Percentiles rank a stretch among this genome's conserved stretches.
Evolutionary conservation across 2,113 vertebrate genomes (phyloP).

Genomic region (Toxotes jaculatrix): DNA sequence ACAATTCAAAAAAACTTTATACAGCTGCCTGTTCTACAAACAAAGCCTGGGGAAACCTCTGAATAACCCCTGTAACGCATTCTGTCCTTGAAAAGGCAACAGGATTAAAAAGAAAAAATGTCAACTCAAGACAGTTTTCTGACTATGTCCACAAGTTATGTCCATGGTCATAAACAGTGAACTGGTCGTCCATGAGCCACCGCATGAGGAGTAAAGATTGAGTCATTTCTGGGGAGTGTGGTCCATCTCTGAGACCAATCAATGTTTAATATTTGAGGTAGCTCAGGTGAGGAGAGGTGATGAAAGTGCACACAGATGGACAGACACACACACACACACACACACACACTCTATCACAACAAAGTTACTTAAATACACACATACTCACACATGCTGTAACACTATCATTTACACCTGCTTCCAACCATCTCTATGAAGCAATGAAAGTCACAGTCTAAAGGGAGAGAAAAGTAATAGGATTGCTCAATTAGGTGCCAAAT

Average conservation of each 20-base stretch:
- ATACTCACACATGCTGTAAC: constrained; percentile 69
- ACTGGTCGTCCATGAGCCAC: constrained; percentile 27
- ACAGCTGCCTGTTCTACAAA: background rate
- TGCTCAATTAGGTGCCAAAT: constrained; percentile 89
- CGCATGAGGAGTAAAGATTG: constrained; percentile 44
- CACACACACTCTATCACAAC: constrained; percentile 58
- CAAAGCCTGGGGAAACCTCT: constrained; percentile 7
- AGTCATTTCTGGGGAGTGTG: constrained; percentile 47
- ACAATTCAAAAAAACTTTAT: background rate
- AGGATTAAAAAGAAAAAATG: background rate
- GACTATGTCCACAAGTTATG: constrained; percentile 7
- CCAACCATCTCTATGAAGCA: constrained; percentile 74
- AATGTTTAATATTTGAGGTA: constrained; percentile 62
- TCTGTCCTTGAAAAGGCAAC: background rate
- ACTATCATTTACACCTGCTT: constrained; percentile 75
- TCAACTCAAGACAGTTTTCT: constrained; percentile 18
- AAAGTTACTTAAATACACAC: constrained; percentile 77
- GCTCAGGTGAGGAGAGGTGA: constrained; percentile 64
- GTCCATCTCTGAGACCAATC: constrained; percentile 63
- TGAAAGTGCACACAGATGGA: constrained; percentile 26
- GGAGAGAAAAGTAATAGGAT: constrained; percentile 86
- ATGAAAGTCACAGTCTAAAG: constrained; percentile 82
- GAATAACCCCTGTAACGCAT: background rate
- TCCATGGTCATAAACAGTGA: constrained; percentile 38
- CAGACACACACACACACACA: constrained; percentile 15